Percentiles rank a stretch among this genome's conserved stretches.
Conservation (phyloP, 2,797 vertebrate species). For the Cichlasoma orientale region DNA sequence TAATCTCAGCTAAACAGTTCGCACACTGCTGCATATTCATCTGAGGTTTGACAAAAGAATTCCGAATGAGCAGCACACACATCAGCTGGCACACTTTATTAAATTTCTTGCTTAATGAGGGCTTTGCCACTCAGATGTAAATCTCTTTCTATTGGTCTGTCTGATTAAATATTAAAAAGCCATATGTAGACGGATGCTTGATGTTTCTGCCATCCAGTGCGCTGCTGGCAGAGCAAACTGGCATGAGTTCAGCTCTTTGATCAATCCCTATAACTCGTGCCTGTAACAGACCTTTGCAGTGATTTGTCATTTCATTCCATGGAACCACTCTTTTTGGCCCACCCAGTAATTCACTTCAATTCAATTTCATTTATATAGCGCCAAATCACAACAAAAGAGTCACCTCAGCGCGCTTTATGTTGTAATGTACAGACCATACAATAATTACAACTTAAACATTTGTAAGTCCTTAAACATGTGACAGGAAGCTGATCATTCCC, state of each 20-base stretch:
- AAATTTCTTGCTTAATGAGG: slow-evolving; percentile 25
- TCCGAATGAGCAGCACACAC: not conserved
- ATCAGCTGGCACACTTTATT: slow-evolving; percentile 27
- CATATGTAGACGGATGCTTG: slow-evolving; percentile 56
- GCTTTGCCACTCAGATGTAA: slow-evolving; percentile 38
- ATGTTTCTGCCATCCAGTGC: slow-evolving; percentile 46
- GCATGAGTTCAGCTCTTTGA: slow-evolving; percentile 52
- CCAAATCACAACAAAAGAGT: too few species aligned
- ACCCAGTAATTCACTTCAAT: not conserved
- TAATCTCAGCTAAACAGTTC: slow-evolving; percentile 2
- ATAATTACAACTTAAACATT: too few species aligned
- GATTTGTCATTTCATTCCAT: slow-evolving; percentile 26
- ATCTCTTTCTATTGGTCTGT: slow-evolving; percentile 40
- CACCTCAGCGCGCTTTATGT: too few species aligned
- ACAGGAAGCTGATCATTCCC: slow-evolving; percentile 3
- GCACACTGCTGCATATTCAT: not conserved
- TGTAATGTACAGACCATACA: too few species aligned
- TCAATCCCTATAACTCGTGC: slow-evolving; percentile 25
- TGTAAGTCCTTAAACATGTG: slow-evolving; percentile 21
- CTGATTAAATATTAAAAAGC: slow-evolving; percentile 66
- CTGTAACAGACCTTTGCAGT: slow-evolving; percentile 34
- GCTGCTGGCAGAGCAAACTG: slow-evolving; percentile 51
- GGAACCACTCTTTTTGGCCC: slow-evolving; percentile 13
- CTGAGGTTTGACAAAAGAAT: slow-evolving; percentile 26
- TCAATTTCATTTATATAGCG: too few species aligned